Conservation (phyloP, 2,797 vertebrate species). For the Urocyon cinereoargenteus region DNA sequence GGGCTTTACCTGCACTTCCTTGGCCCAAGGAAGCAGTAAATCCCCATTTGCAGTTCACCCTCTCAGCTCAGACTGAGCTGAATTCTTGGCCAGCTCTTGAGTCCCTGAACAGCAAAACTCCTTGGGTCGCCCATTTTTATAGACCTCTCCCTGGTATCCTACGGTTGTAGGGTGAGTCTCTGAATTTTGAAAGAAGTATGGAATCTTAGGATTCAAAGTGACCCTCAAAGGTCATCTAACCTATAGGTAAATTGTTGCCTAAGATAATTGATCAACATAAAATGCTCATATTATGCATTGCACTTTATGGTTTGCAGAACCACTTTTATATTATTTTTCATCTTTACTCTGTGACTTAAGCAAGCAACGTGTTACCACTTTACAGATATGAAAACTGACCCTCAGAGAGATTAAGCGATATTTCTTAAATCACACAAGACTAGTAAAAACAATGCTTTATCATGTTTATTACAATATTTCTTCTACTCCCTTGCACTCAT, state of each 20-base stretch:
- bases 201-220: conserved; percentile 17
- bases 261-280: not conserved
- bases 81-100: not conserved
- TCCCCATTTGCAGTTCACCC: not conserved
- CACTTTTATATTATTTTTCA: conserved; percentile 18
- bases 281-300: not conserved
- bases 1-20: not conserved
- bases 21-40: not conserved
- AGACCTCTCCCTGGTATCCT: not conserved
- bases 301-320: conserved; percentile 15
- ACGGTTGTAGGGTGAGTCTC: not conserved
- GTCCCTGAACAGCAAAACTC: not conserved
- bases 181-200: conserved; percentile 31
- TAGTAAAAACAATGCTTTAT: conserved; percentile 1
- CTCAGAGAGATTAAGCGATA: not conserved
- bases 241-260: not conserved
- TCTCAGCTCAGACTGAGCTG: not conserved
- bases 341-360: not conserved
- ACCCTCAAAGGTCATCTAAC: conserved; percentile 42
- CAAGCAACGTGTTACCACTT: conserved; percentile 37
- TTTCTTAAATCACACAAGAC: not conserved
- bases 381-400: conserved; percentile 46
- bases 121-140: not conserved
- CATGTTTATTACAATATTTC: conserved; percentile 46
- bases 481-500: not conserved